These are phyloP conservation scores for Pao palembangensis DNA, from an alignment of 2,113 vertebrate genomes.

Conservation along the genomic window DNA sequence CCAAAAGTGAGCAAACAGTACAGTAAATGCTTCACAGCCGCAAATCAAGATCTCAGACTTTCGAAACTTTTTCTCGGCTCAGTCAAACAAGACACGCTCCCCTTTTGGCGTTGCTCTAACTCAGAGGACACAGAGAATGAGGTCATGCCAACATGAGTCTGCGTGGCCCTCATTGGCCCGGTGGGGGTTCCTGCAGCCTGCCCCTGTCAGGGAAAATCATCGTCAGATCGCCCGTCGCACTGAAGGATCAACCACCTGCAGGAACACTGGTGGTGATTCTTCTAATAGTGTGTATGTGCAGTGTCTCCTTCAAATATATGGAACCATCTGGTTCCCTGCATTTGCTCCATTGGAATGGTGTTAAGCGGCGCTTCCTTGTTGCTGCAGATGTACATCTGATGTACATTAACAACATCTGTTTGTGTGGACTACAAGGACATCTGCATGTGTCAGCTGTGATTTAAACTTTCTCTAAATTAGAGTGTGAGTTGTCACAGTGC, in stretches of 20 bases:
- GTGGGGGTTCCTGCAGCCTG: constrained; percentile 31
- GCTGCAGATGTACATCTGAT: neutral
- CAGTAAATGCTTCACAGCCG: constrained; percentile 11
- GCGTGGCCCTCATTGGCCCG: constrained; percentile 31
- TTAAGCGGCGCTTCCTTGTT: neutral
- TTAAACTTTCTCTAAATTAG: constrained; percentile 41
- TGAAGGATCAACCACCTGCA: constrained; percentile 56
- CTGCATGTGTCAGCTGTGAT: constrained; percentile 50
- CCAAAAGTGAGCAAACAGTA: constrained; percentile 14
- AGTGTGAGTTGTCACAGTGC: constrained; percentile 16
- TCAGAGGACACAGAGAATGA: constrained; percentile 51
- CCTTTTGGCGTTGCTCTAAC: constrained; percentile 29
- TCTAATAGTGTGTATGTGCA: constrained; percentile 22
- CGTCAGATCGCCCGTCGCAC: constrained; percentile 33
- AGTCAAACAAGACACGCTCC: constrained; percentile 37
- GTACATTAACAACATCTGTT: constrained; percentile 35
- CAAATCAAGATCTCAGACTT: constrained; percentile 18
- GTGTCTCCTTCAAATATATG: constrained; percentile 21
- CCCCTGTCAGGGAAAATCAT: constrained; percentile 52
- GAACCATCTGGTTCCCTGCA: constrained; percentile 23
- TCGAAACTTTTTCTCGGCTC: constrained; percentile 20
- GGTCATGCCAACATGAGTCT: constrained; percentile 49
- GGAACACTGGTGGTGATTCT: constrained; percentile 47
- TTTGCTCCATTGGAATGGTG: constrained; percentile 7
- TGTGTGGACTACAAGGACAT: constrained; percentile 37